Evolutionary conservation across 30 jellyfish, hydroid and myxozoan species (phyloP), one percentile per base, ranked within the genome.

Genomic region (Catostylus mosaicus): DNA sequence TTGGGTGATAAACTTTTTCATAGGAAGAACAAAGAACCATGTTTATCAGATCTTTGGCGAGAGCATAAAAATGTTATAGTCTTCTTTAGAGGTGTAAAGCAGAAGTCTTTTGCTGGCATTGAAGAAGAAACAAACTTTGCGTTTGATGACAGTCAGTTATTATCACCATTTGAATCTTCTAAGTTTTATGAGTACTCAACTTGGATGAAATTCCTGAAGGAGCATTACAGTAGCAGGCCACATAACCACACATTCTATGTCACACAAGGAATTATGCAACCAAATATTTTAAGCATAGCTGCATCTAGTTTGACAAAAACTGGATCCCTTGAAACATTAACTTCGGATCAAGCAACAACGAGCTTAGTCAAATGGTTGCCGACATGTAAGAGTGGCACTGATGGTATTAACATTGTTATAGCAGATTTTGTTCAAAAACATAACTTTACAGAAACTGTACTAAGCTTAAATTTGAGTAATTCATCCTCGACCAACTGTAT

Each of bases 201-300:
- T 8, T 87, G 96, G 96, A 57, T 67, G 50, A 51, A 60, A 19
- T 87, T 61, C 48, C 22, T 87, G 52, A 67, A 78, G 11, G 29
- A 52, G 30, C 29, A 40, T 19, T 87, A 77, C 59, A 45, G 36
- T 19, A 24, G 40, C 62, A 70, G 88, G 19, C 75, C 82, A 35
- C 38, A 29, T 12, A 40, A 60, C 29, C 47, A 69, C 56, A 68
- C 52, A 30, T 89, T 66, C 43, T 66, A 78, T 47, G 97, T 89
- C 48, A 81, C 97, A 23, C 97, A 89, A 82, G 97, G 97, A 9
- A 89, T 89, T 36, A 73, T 89, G 95, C 90, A 78, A 77, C 97
- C 97, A 0, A 73, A 75, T 52, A 46, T 94, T 74, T 54, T 89
- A 22, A 85, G 74, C 67, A 62, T 89, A 1, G 89, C 71, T 0